Evolutionary conservation across 2,888 invertebrate genomes (phyloP).

Genomic region (Aleiodes alternator): DNA sequence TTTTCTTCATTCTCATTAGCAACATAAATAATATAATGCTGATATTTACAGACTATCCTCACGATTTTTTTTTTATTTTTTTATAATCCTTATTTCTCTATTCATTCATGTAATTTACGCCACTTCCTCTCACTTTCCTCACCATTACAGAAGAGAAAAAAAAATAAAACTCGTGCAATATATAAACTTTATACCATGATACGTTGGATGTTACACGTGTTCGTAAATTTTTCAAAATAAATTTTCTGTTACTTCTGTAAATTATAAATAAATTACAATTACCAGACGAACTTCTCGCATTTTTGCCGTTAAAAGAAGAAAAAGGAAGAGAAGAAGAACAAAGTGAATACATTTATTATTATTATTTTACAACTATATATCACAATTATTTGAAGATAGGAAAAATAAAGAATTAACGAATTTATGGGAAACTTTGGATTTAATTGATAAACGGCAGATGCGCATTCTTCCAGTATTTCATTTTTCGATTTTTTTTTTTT

Average conservation of each 20-base stretch:
- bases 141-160: no score
- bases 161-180: conserved; percentile 47
- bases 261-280: conserved; percentile 11
- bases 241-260: conserved; percentile 3
- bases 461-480: conserved; percentile 20
- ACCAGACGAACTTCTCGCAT: conserved; percentile 38
- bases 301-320: not conserved
- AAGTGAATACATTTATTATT: conserved; percentile 57
- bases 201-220: conserved; percentile 54
- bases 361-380: conserved; percentile 63
- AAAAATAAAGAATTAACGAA: conserved; percentile 61
- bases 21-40: conserved; percentile 72
- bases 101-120: conserved; percentile 22
- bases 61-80: conserved; percentile 50
- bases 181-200: conserved; percentile 48
- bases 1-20: conserved; percentile 62
- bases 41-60: conserved; percentile 67
- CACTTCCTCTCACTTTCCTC: conserved; percentile 41
- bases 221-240: conserved; percentile 48
- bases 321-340: conserved; percentile 42
- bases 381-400: conserved; percentile 60
- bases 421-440: conserved; percentile 52
- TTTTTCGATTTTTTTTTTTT: conserved; percentile 20
- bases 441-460: conserved; percentile 30
- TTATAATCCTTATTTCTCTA: conserved; percentile 4